Percentiles rank a stretch among this genome's conserved stretches.
These are phyloP conservation scores for Meloidogyne exigua DNA, from an alignment of 1,140 invertebrate species.

Conservation along the genomic window DNA sequence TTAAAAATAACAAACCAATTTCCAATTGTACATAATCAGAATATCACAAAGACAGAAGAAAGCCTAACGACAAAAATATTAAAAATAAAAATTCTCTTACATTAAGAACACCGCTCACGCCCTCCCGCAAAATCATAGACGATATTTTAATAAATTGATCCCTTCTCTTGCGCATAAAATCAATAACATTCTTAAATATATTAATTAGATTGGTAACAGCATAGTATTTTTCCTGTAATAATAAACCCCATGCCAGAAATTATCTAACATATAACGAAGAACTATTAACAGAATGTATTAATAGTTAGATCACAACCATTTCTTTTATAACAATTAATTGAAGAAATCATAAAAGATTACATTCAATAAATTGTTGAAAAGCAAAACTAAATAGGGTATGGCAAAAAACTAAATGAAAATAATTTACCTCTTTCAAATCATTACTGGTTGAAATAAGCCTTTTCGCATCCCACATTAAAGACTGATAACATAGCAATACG, in stretches of 20 bases:
- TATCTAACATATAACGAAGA: too few species aligned
- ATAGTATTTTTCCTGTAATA: too few species aligned
- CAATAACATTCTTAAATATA: slow-evolving; percentile 61
- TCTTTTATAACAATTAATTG: too few species aligned
- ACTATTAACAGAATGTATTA: too few species aligned
- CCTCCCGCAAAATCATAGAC: slow-evolving; percentile 70
- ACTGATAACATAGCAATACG: slow-evolving; percentile 52
- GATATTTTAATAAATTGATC: slow-evolving; percentile 75
- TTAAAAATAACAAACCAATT: slow-evolving; percentile 69
- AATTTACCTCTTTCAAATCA: slow-evolving; percentile 32
- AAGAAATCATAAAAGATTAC: too few species aligned
- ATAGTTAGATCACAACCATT: too few species aligned
- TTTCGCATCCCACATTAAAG: slow-evolving; percentile 36
- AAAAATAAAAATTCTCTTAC: slow-evolving; percentile 64
- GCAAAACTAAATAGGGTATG: too few species aligned
- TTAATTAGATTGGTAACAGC: slow-evolving; percentile 4
- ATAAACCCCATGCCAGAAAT: too few species aligned
- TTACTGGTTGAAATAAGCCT: slow-evolving; percentile 10
- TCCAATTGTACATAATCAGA: slow-evolving; percentile 88
- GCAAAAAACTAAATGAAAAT: too few species aligned
- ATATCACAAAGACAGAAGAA: slow-evolving; percentile 91
- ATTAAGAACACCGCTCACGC: slow-evolving; percentile 68
- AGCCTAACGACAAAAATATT: slow-evolving; percentile 68
- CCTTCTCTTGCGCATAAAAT: slow-evolving; percentile 71
- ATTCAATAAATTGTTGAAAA: background rate